These are phyloP conservation scores for Poecile montanus DNA, from an alignment of 2,797 vertebrate genomes.

Conservation along the genomic window DNA sequence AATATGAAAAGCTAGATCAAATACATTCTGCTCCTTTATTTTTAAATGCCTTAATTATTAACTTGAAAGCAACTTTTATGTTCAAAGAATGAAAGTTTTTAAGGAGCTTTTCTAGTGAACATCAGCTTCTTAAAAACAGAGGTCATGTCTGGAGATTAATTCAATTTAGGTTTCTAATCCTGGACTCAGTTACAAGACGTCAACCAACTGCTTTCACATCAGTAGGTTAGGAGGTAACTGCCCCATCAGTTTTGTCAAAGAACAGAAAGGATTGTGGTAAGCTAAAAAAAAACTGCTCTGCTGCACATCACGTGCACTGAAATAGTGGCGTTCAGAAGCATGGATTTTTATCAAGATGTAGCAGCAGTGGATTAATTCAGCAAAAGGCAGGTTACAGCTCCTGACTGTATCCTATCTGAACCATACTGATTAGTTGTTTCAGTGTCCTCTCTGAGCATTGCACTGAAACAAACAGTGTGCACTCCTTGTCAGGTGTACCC, in stretches of 20 bases:
- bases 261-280: neutral
- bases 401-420: neutral
- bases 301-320: neutral
- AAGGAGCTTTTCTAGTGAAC: slow-evolving; percentile 1
- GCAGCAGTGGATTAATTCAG: neutral
- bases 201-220: neutral
- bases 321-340: neutral
- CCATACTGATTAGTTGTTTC: neutral
- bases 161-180: neutral
- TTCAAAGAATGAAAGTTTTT: slow-evolving; percentile 39
- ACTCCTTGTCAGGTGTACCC: neutral
- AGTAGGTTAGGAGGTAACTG: neutral
- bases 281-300: neutral
- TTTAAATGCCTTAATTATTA: slow-evolving; percentile 53
- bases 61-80: slow-evolving; percentile 65
- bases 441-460: neutral
- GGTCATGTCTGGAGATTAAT: slow-evolving; percentile 17
- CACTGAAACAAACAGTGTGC: neutral
- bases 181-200: neutral
- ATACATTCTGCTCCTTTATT: slow-evolving; percentile 6
- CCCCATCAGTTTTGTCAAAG: neutral
- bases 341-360: neutral
- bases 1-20: slow-evolving; percentile 48
- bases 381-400: neutral
- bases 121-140: neutral